phyloP scores from a whole-genome alignment of 2,888 invertebrate genomes.

The Deilephila elpenor region DNA sequence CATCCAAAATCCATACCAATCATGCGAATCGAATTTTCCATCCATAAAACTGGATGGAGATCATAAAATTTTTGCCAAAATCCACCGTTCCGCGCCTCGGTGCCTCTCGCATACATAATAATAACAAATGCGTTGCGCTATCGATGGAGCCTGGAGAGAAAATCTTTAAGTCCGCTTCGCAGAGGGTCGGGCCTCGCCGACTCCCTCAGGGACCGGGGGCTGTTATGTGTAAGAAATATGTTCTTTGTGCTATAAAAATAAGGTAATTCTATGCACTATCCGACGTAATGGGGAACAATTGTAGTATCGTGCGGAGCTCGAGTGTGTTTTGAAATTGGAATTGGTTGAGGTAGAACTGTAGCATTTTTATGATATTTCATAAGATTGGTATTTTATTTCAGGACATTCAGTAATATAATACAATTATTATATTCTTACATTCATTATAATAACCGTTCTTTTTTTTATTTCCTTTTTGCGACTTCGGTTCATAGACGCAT shows the following conservation, averaged over 20 bases:
- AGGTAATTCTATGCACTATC: slow-evolving; percentile 80
- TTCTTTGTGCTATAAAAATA: slow-evolving; percentile 71
- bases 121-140: slow-evolving; percentile 73
- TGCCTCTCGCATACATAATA: slow-evolving; percentile 68
- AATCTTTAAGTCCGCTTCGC: slow-evolving; percentile 63
- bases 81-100: slow-evolving; percentile 67
- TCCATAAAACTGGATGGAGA: slow-evolving; percentile 73
- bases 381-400: too few species aligned
- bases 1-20: slow-evolving; percentile 66
- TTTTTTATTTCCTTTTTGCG: too few species aligned
- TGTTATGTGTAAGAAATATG: slow-evolving; percentile 65
- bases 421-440: too few species aligned
- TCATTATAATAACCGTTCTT: too few species aligned
- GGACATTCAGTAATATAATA: too few species aligned
- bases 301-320: slow-evolving; percentile 24
- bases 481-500: too few species aligned
- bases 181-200: slow-evolving; percentile 50
- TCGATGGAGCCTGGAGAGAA: slow-evolving; percentile 56
- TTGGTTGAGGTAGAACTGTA: not conserved
- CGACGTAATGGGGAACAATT: slow-evolving; percentile 28
- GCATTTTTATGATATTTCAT: too few species aligned
- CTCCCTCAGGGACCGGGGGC: slow-evolving; percentile 61
- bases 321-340: slow-evolving; percentile 6
- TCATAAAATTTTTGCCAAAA: slow-evolving; percentile 73
- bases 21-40: slow-evolving; percentile 74